phyloP scores from a whole-genome alignment of 2,888 invertebrate species.

The Hoplodrina ambigua region DNA sequence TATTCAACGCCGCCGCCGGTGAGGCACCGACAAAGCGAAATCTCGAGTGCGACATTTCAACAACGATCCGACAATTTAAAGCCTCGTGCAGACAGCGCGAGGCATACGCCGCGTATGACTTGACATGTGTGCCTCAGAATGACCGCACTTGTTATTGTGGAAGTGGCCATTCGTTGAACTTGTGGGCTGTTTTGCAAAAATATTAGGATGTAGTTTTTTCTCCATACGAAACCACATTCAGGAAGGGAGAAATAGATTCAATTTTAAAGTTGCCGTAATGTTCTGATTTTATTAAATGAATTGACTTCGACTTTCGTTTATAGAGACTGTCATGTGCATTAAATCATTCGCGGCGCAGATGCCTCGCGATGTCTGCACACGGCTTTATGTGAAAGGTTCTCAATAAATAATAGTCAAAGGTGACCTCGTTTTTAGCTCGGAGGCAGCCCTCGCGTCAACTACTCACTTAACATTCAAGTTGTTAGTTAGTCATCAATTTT shows the following conservation, averaged over 20 bases:
- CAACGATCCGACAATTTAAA: conserved; percentile 12
- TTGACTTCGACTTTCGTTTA: no score
- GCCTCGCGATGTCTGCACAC: background rate
- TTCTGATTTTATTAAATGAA: no score
- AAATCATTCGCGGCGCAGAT: background rate
- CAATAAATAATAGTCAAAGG: conserved; percentile 58
- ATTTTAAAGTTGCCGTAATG: no score
- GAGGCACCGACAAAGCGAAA: background rate
- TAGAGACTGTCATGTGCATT: background rate
- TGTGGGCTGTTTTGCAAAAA: no score
- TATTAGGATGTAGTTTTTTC: no score
- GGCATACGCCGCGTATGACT: no score
- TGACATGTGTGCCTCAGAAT: no score
- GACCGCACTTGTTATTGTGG: no score
- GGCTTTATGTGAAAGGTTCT: conserved; percentile 18
- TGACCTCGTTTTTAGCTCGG: conserved; percentile 64
- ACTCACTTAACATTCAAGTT: conserved; percentile 71
- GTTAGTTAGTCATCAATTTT: conserved; percentile 77
- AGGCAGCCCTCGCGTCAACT: conserved; percentile 59
- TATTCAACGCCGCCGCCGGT: background rate
- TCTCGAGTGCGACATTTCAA: conserved; percentile 26
- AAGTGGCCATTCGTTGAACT: no score
- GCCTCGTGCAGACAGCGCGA: no score
- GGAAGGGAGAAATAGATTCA: no score
- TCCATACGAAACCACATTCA: no score